phyloP scores from a whole-genome alignment of 2,113 vertebrate species.

The Microtus ochrogaster region DNA sequence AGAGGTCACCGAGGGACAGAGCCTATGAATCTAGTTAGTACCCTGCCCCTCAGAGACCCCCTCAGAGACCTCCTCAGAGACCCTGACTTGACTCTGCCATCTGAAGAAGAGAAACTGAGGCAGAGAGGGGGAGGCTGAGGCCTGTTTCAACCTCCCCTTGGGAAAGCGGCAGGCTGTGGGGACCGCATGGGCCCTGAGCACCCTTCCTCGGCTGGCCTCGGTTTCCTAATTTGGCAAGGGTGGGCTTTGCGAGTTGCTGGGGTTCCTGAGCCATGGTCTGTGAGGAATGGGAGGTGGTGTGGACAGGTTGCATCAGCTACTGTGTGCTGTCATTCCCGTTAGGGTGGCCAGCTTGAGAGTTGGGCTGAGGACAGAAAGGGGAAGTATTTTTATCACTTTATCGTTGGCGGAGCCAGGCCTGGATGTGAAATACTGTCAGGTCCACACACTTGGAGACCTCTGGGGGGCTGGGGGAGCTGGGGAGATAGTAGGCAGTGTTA shows the following conservation, averaged over 20 bases:
- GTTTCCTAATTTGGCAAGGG: neutral
- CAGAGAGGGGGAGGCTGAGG: neutral
- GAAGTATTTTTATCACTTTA: neutral
- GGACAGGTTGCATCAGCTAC: neutral
- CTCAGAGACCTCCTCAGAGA: neutral
- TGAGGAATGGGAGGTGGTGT: accelerated
- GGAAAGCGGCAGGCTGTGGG: neutral
- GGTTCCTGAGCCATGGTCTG: neutral
- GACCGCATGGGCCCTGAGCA: neutral
- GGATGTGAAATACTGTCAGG: neutral
- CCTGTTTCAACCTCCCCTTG: neutral
- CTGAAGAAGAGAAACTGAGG: neutral
- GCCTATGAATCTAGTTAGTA: constrained; percentile 63
- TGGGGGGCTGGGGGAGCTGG: too few relatives aligned
- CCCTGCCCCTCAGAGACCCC: neutral
- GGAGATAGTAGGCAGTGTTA: neutral
- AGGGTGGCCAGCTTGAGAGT: neutral
- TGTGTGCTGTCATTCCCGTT: neutral
- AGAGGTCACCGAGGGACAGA: neutral
- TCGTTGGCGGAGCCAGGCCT: neutral
- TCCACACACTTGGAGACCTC: neutral
- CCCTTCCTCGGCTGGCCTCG: neutral
- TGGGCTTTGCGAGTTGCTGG: neutral
- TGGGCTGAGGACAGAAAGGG: neutral
- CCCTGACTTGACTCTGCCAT: neutral